Percentiles rank a stretch among this genome's conserved stretches.
Conservation (phyloP, 2,888 invertebrate genomes). For the Pemphredon lugubris region DNA sequence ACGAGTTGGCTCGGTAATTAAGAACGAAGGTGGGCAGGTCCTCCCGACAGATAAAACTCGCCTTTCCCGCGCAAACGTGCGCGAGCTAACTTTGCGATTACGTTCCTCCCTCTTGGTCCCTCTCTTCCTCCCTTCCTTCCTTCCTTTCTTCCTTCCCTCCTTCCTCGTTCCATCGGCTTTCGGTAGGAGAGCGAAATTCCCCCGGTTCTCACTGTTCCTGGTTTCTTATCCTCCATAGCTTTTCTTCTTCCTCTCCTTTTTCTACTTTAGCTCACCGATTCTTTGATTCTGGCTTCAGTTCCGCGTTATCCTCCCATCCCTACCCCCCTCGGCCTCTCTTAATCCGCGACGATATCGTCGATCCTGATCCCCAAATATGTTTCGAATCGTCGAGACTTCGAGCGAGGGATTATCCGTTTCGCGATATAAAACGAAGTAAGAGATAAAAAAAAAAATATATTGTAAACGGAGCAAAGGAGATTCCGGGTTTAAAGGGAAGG, state of each 20-base stretch:
- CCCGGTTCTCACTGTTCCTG: not conserved
- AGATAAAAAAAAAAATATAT: conserved; percentile 21
- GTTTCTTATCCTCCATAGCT: not conserved
- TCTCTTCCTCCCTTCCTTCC: not conserved
- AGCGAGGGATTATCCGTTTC: conserved; percentile 53
- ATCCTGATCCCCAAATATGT: conserved; percentile 54
- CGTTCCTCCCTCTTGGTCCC: not conserved
- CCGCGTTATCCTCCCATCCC: not conserved
- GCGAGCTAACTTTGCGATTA: conserved; percentile 1
- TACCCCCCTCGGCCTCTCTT: conserved; percentile 21
- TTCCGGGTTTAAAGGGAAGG: not conserved
- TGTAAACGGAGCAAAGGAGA: conserved; percentile 7
- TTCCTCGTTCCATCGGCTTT: not conserved
- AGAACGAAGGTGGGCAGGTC: conserved; percentile 58
- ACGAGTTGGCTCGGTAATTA: conserved; percentile 58
- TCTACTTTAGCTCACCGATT: conserved; percentile 1
- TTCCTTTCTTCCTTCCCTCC: not conserved
- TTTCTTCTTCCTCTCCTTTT: conserved; percentile 2
- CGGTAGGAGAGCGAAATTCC: too few relatives aligned
- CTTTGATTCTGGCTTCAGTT: not conserved
- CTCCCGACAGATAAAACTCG: conserved; percentile 52
- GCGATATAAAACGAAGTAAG: conserved; percentile 43
- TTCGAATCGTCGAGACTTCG: conserved; percentile 55
- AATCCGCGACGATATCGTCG: conserved; percentile 54
- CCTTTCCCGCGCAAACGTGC: conserved; percentile 44